Evolutionary conservation across 1,140 invertebrate species (phyloP), one percentile per base, ranked within the genome.

Genomic region (Drosophila equinoxialis): DNA sequence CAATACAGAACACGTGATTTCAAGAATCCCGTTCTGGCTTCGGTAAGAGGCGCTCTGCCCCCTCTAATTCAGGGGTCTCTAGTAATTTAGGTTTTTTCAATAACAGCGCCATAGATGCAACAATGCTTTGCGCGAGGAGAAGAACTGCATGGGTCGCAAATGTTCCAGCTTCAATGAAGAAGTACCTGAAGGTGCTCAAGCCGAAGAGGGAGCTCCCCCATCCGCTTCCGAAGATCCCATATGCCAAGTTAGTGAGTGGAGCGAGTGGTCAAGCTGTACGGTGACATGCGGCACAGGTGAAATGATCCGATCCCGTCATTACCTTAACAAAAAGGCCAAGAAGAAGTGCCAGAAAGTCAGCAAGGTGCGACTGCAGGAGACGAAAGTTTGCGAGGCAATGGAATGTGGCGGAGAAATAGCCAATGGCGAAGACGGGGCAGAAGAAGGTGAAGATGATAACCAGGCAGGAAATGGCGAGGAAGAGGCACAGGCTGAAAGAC

Each of bases 241-340:
- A 79, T 97, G 97, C 74, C 93, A 94, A 37, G 93, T 97, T 1
- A 94, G 95, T 1, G 93, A 94, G 39, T 98, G 96, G 96, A 94
- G 94, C 8, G 92, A 94, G 3, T 98, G 97, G 96, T 94, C 94
- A 33, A 91, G 94, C 0, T 98, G 97, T 81, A 96, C 94, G 41
- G 94, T 93, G 0, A 94, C 94, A 10, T 98, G 97, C 51, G 91
- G 91, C 14, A 70, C 64, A 0, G 91, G 91, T 0, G 80, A 85
- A 11, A 68, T 74, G 64, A 83, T 71, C 26, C 87, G 89, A 3
- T 72, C 76, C 2, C 72, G 91, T 0, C 82, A 87, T 35, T 91
- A 91, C 35, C 77, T 87, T 3, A 91, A 91, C 63, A 76, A 75
- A 7, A 73, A 76, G 23, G 89, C 89, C 30, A 92, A 83, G 42